Percentiles rank a stretch among this genome's conserved stretches.
These are phyloP conservation scores for Notechis scutatus DNA, from an alignment of 2,113 vertebrate genomes.

Conservation along the genomic window DNA sequence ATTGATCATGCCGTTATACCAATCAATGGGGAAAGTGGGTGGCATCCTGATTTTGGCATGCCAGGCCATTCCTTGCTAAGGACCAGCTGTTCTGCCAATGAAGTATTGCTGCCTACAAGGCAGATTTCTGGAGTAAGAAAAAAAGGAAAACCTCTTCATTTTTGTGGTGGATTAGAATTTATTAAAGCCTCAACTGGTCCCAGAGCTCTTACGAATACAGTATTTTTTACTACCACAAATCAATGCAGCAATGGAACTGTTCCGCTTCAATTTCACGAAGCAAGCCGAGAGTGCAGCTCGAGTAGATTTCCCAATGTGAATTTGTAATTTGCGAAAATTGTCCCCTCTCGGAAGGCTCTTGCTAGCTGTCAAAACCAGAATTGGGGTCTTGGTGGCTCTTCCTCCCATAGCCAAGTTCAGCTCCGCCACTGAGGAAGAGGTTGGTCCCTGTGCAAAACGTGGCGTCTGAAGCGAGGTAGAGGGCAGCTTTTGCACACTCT, in stretches of 20 bases:
- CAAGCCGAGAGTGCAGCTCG: not conserved
- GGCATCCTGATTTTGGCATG: not conserved
- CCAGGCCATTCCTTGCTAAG: not conserved
- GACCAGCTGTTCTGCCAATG: not conserved
- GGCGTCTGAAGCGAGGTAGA: constrained; percentile 78
- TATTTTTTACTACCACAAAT: not conserved
- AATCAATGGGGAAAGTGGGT: not conserved
- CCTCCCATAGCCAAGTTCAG: constrained; percentile 76
- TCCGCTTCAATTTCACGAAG: not conserved
- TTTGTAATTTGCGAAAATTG: too few species aligned
- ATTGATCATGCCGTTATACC: not conserved
- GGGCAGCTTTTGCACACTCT: constrained; percentile 70
- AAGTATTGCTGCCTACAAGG: not conserved
- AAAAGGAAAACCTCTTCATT: not conserved
- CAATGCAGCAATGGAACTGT: not conserved
- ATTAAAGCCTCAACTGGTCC: not conserved
- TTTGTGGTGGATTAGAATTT: not conserved
- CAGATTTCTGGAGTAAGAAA: not conserved
- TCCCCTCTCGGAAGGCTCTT: not conserved
- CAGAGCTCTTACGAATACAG: not conserved
- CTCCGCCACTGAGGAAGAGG: constrained; percentile 69
- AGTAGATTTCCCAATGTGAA: not conserved
- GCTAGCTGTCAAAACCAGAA: not conserved
- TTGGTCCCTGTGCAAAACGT: constrained; percentile 78
- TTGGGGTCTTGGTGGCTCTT: constrained; percentile 59